Conservation (phyloP, 2,113 vertebrate genomes). For the Lagopus leucura region DNA sequence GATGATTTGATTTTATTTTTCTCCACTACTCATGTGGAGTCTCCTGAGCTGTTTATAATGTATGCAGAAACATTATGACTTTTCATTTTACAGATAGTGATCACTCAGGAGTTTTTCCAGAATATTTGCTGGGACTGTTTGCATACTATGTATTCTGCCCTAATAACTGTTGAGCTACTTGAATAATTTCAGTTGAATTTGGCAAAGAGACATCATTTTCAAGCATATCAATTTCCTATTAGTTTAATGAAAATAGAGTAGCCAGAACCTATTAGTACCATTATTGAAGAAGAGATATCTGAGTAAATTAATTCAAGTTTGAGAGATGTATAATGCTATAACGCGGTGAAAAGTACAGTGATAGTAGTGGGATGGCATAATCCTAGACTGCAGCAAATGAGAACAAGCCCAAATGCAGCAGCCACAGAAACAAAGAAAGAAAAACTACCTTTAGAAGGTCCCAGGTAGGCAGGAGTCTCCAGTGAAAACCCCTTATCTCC, state of each 20-base stretch:
- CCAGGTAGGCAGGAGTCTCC: too few relatives aligned
- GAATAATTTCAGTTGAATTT: constrained; percentile 45
- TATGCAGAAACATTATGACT: background rate
- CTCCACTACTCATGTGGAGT: background rate
- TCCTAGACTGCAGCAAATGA: too few relatives aligned
- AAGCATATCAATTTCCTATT: constrained; percentile 36
- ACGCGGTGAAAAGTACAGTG: too few relatives aligned
- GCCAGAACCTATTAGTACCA: constrained; percentile 36
- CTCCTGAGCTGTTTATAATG: background rate
- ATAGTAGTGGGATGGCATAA: too few relatives aligned
- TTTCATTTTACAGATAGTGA: background rate
- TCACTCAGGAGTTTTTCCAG: background rate
- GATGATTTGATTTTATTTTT: background rate
- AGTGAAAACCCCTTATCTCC: too few relatives aligned
- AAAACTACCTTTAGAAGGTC: too few relatives aligned
- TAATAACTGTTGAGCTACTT: constrained; percentile 36
- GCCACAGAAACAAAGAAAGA: too few relatives aligned
- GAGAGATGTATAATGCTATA: background rate
- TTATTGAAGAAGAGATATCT: background rate
- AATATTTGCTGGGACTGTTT: background rate
- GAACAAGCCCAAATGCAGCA: too few relatives aligned
- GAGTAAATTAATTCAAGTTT: constrained; percentile 28
- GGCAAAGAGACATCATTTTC: constrained; percentile 14
- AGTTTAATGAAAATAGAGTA: constrained; percentile 55
- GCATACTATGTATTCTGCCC: constrained; percentile 9